Conservation (phyloP, 1,140 invertebrate genomes). For the Ceratitis capitata region DNA sequence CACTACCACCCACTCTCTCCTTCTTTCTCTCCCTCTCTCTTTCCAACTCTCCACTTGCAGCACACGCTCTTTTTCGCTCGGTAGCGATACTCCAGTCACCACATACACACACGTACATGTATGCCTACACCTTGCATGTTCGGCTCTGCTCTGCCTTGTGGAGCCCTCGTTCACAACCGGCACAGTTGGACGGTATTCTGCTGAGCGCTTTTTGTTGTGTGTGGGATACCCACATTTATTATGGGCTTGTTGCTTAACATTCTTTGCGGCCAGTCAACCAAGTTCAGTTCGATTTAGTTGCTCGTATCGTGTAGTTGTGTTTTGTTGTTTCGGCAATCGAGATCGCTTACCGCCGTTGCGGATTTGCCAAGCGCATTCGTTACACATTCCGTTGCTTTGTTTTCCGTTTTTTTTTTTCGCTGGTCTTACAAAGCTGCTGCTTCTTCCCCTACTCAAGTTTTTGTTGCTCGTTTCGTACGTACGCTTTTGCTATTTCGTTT, state of each 20-base stretch:
- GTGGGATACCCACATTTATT: constrained; percentile 9
- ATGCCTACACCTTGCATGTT: not conserved
- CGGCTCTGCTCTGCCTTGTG: not conserved
- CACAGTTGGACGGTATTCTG: not conserved
- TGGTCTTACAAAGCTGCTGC: not conserved
- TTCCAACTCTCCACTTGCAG: not conserved
- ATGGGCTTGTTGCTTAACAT: constrained; percentile 31
- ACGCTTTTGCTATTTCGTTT: not conserved
- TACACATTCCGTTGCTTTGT: constrained; percentile 21
- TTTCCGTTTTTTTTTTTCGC: not conserved
- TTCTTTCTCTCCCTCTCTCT: not conserved
- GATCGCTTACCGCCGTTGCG: constrained; percentile 25
- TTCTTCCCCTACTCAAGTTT: too few species aligned
- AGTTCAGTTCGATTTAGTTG: constrained; percentile 31
- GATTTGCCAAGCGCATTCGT: constrained; percentile 27
- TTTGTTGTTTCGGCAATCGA: not conserved
- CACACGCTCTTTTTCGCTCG: not conserved
- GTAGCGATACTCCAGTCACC: not conserved
- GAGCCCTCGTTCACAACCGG: not conserved
- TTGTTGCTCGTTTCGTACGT: too few species aligned
- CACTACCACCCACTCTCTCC: not conserved
- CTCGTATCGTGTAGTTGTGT: constrained; percentile 27
- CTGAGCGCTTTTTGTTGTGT: too few species aligned
- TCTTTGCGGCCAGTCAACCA: constrained; percentile 33
- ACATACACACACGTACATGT: not conserved